Percentiles rank a stretch among this genome's conserved stretches.
phyloP scores from a whole-genome alignment of 2,113 vertebrate species.

The Turdus rufiventris region DNA sequence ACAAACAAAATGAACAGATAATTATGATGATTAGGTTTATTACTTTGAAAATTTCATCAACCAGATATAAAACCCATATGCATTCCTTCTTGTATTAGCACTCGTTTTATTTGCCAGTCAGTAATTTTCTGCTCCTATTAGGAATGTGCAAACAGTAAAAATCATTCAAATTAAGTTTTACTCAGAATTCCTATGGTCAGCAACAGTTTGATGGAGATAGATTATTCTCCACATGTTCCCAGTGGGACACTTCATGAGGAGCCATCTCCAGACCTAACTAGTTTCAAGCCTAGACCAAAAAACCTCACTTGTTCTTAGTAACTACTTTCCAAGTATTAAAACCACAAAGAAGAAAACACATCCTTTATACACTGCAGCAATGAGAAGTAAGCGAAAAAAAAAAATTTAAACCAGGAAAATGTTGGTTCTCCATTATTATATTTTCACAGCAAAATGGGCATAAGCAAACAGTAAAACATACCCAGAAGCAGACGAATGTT shows the following conservation, averaged over 20 bases:
- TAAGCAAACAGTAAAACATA: background rate
- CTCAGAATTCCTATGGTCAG: background rate
- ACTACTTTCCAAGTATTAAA: background rate
- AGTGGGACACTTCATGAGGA: background rate
- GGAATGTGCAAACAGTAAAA: background rate
- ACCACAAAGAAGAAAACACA: background rate
- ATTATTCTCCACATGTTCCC: background rate
- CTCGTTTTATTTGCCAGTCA: background rate
- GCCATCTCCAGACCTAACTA: background rate
- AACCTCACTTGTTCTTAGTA: background rate
- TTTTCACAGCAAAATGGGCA: background rate
- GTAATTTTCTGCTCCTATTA: background rate
- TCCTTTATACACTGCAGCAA: background rate
- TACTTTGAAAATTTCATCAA: background rate
- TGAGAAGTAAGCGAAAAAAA: background rate
- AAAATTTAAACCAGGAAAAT: background rate
- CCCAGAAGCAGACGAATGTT: background rate
- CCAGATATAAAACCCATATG: background rate
- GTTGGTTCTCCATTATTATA: background rate
- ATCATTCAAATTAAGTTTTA: background rate
- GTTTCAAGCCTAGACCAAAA: background rate
- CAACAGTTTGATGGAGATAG: background rate
- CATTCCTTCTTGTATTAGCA: background rate
- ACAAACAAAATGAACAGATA: background rate
- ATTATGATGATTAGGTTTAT: background rate